Percentiles rank a stretch among this genome's conserved stretches.
These are phyloP conservation scores for Eumacrocentrus americanus DNA, from an alignment of 2,888 invertebrate genomes.

Conservation along the genomic window DNA sequence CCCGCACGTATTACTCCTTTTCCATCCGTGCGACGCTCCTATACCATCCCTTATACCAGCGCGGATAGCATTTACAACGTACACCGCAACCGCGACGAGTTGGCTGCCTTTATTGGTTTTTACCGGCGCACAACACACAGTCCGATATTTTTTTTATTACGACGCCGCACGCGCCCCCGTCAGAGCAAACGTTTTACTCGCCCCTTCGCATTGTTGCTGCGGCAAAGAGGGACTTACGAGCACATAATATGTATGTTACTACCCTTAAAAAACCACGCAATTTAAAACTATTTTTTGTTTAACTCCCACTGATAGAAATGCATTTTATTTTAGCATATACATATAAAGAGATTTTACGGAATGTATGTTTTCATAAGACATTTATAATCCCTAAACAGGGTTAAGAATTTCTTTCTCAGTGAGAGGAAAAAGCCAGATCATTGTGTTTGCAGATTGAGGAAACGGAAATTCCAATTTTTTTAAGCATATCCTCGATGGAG, in stretches of 20 bases:
- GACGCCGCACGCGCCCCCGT: constrained; percentile 37
- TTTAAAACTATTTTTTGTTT: constrained; percentile 1
- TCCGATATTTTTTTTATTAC: constrained; percentile 54
- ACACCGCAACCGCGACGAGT: constrained; percentile 46
- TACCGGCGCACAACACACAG: constrained; percentile 50
- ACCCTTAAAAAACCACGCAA: background rate
- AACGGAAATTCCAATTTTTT: constrained; percentile 30
- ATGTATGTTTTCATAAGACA: no score
- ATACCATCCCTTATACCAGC: constrained; percentile 19
- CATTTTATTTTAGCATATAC: constrained; percentile 2
- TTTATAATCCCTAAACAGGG: background rate
- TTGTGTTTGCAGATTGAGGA: constrained; percentile 9
- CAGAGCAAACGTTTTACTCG: constrained; percentile 18
- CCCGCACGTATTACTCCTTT: constrained; percentile 24
- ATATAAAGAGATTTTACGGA: no score
- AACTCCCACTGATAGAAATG: background rate
- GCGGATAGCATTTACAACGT: constrained; percentile 40
- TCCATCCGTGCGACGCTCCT: constrained; percentile 6
- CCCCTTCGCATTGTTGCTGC: constrained; percentile 41
- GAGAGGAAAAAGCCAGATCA: background rate
- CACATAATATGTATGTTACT: constrained; percentile 25
- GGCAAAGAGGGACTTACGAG: constrained; percentile 26
- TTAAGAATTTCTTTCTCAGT: background rate
- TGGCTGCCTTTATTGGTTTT: constrained; percentile 57
- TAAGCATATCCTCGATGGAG: constrained; percentile 21